Conservation (phyloP, 2,888 invertebrate genomes). For the Cyrtodaria siliqua region DNA sequence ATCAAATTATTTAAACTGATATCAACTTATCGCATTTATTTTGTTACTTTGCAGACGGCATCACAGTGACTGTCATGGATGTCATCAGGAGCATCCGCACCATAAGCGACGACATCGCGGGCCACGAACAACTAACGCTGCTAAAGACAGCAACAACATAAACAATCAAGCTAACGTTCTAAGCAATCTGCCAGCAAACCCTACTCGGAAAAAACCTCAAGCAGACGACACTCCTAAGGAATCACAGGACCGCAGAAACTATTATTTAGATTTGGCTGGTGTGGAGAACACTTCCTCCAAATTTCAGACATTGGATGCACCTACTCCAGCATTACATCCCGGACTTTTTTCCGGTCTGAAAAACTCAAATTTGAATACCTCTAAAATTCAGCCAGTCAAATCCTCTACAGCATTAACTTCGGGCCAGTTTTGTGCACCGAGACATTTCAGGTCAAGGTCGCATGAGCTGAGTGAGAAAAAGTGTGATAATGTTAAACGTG, state of each 20-base stretch:
- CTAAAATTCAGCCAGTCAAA: slow-evolving; percentile 55
- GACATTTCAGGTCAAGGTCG: slow-evolving; percentile 86
- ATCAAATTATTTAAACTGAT: too few relatives aligned
- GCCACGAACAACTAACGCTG: slow-evolving; percentile 50
- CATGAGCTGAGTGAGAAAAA: slow-evolving; percentile 84
- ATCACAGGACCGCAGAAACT: slow-evolving; percentile 81
- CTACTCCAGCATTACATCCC: slow-evolving; percentile 54
- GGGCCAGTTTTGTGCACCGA: slow-evolving; percentile 63
- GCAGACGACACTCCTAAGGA: slow-evolving; percentile 71
- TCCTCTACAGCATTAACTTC: slow-evolving; percentile 70
- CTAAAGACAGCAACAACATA: slow-evolving; percentile 50
- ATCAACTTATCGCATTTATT: too few relatives aligned
- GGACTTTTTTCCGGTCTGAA: slow-evolving; percentile 52
- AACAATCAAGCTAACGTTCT: slow-evolving; percentile 31
- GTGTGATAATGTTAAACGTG: slow-evolving; percentile 70
- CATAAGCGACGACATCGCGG: slow-evolving; percentile 74
- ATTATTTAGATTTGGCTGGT: slow-evolving; percentile 85
- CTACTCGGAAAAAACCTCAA: slow-evolving; percentile 31
- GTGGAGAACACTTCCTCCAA: slow-evolving; percentile 83
- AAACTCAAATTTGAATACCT: slow-evolving; percentile 57
- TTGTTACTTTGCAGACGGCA: slow-evolving; percentile 77
- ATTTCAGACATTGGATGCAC: slow-evolving; percentile 62
- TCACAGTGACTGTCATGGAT: slow-evolving; percentile 76
- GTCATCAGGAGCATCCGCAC: slow-evolving; percentile 70
- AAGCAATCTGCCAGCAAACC: slow-evolving; percentile 33